Percentiles rank a stretch among this genome's conserved stretches.
phyloP scores from a whole-genome alignment of 2,888 invertebrate genomes.

The Cybosia mesomella region DNA sequence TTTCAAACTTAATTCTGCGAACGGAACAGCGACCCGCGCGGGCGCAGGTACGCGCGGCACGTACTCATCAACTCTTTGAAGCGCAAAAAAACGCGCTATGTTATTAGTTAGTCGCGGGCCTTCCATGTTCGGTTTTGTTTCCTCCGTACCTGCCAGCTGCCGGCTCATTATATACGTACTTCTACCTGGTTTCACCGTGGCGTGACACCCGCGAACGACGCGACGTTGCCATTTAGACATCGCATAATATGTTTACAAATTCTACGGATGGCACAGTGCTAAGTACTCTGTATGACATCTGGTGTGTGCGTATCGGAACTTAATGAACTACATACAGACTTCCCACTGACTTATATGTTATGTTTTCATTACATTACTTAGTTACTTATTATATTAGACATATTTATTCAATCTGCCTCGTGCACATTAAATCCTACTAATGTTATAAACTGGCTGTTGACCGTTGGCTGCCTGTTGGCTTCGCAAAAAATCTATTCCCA shows the following conservation, averaged over 20 bases:
- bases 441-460: too few species aligned
- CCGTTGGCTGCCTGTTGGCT: too few species aligned
- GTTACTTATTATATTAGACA: too few species aligned
- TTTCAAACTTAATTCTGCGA: constrained; percentile 19
- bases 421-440: too few species aligned
- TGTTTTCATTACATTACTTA: background rate
- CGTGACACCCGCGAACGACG: constrained; percentile 21
- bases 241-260: background rate
- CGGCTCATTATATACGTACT: constrained; percentile 66
- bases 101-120: constrained; percentile 44
- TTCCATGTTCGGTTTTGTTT: constrained; percentile 44
- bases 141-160: constrained; percentile 52
- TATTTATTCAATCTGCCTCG: too few species aligned
- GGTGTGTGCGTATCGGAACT: background rate
- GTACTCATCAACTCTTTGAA: constrained; percentile 32
- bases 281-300: background rate
- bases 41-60: constrained; percentile 19
- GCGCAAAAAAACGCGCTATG: constrained; percentile 32
- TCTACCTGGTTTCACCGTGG: constrained; percentile 56
- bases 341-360: background rate
- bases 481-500: too few species aligned
- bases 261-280: background rate
- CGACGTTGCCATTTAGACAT: constrained; percentile 32
- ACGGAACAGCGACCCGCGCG: constrained; percentile 11
- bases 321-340: background rate